phyloP scores from a whole-genome alignment of 2,797 vertebrate genomes.

The Enteromius trimaculatus region DNA sequence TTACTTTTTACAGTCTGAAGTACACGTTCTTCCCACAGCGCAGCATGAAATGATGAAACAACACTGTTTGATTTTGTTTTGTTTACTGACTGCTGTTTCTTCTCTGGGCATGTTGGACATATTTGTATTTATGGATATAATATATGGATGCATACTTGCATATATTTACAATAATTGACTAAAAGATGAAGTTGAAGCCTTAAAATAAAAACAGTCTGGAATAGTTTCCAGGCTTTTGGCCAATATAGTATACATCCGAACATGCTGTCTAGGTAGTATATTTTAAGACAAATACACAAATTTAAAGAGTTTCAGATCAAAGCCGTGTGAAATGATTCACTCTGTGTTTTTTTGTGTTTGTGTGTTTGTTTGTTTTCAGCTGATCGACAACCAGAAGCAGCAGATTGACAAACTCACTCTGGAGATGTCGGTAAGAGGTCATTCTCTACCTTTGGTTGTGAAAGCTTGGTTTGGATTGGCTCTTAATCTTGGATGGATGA shows the following conservation, averaged over 20 bases:
- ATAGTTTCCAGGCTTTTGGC: neutral
- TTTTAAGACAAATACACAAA: neutral
- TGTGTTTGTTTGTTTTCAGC: constrained; percentile 70
- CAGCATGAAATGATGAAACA: neutral
- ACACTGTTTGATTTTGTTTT: neutral
- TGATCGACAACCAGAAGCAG: constrained; percentile 88
- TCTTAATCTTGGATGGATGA: neutral
- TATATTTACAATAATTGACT: neutral
- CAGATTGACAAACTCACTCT: constrained; percentile 84
- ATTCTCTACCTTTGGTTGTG: neutral
- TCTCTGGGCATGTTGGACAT: neutral
- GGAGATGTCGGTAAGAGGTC: constrained; percentile 84
- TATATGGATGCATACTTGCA: neutral
- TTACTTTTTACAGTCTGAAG: neutral
- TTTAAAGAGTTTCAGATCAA: neutral
- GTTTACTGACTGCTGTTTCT: neutral
- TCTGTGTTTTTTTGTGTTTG: neutral
- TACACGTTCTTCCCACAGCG: neutral
- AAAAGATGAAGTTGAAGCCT: neutral
- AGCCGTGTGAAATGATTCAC: neutral
- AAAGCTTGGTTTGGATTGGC: constrained; percentile 12
- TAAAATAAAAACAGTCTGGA: neutral
- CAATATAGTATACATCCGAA: neutral
- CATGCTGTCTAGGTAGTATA: neutral
- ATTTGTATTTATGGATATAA: too few species aligned